Evolutionary conservation across 92 coral and sea anemone species (phyloP).

Genomic region (Palythoa heliodiscus): DNA sequence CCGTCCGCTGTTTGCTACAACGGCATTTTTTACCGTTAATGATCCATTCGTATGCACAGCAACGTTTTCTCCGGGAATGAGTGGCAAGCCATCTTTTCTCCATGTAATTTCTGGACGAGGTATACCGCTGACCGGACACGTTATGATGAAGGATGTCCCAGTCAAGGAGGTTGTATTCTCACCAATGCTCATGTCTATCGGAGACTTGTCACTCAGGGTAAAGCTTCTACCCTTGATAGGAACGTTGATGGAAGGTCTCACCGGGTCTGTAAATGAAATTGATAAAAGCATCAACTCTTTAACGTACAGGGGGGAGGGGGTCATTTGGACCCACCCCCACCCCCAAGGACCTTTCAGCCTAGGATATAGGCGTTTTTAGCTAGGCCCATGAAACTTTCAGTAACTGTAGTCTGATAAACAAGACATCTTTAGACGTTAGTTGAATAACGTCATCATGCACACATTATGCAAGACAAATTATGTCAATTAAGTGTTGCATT

Average conservation of each 20-base stretch:
- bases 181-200: slow-evolving; percentile 32
- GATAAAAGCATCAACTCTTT: background rate
- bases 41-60: background rate
- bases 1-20: no score
- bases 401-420: no score
- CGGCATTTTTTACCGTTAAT: no score
- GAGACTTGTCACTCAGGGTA: slow-evolving; percentile 27
- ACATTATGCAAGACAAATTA: no score
- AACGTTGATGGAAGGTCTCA: slow-evolving; percentile 16
- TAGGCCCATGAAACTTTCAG: no score
- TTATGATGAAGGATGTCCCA: slow-evolving; percentile 19
- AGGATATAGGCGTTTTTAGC: no score
- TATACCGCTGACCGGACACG: slow-evolving; percentile 50
- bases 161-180: slow-evolving; percentile 48
- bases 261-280: background rate
- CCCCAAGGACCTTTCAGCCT: no score
- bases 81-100: slow-evolving; percentile 40
- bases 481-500: no score
- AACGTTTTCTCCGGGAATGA: background rate
- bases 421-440: no score
- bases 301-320: no score
- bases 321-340: no score
- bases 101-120: slow-evolving; percentile 45
- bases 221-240: slow-evolving; percentile 20
- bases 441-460: no score